Evolutionary conservation across 1,140 invertebrate genomes (phyloP).

Genomic region (Anastatus disparis): DNA sequence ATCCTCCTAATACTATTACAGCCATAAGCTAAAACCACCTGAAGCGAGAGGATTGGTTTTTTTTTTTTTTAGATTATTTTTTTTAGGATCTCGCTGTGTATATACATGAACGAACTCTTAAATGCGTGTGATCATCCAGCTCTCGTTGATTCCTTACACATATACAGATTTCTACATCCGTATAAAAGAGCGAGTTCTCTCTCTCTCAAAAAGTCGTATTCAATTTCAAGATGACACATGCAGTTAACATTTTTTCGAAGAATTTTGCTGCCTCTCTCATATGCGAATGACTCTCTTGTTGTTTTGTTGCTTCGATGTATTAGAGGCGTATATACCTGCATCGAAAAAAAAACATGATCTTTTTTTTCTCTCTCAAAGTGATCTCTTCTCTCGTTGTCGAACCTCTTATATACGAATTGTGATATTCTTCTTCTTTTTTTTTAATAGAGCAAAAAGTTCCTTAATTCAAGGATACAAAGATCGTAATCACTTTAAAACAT

Average conservation of each 20-base stretch:
- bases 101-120: not conserved
- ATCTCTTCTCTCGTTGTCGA: not conserved
- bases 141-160: not conserved
- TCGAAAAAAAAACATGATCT: too few relatives aligned
- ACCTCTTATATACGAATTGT: too few relatives aligned
- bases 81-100: too few relatives aligned
- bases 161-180: too few relatives aligned
- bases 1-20: too few relatives aligned
- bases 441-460: constrained; percentile 20
- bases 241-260: constrained; percentile 35
- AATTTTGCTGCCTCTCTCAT: too few relatives aligned
- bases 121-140: not conserved
- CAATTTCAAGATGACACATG: constrained; percentile 37
- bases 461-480: constrained; percentile 22
- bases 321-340: constrained; percentile 7
- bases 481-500: constrained; percentile 12
- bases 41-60: constrained; percentile 1
- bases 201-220: too few relatives aligned
- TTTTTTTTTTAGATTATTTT: too few relatives aligned
- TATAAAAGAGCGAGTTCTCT: too few relatives aligned
- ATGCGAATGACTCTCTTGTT: constrained; percentile 9
- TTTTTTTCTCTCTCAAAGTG: not conserved
- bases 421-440: constrained; percentile 18
- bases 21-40: constrained; percentile 2
- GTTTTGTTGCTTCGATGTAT: not conserved